Evolutionary conservation across 2,888 invertebrate genomes (phyloP), one percentile per base, ranked within the genome.

Genomic region (Gymnoscelis rufifasciata): DNA sequence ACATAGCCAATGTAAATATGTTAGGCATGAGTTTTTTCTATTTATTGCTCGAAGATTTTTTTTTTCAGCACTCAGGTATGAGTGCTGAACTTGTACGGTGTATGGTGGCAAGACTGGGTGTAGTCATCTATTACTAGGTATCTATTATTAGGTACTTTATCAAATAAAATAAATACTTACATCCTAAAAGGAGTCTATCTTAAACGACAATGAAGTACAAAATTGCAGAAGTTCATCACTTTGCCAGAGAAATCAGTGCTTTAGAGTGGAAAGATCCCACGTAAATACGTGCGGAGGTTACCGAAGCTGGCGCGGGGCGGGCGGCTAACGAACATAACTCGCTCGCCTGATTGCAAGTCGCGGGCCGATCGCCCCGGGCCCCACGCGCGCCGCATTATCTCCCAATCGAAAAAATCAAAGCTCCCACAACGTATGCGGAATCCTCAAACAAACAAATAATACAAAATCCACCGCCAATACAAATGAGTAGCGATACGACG

Each of bases 341-440:
- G 44, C 78, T 80, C 77, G 77, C 67, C 68, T 86, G 87, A 87
- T 84, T 86, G 84, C 82, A 69, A 68, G 75, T 62, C 68, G 64
- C 56, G 59, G 61, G 52, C 59, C 70, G 78, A 76, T 80, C 74
- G 83, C 81, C 78, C 69, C 68, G 64, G 66, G 78, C 74, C 62
- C 68, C 74, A 70, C 75, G 76, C 78, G 73, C 72, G 72, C 76
- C 77, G 78, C 82, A 87, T 87, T 84, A 84, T 78, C 79, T 80
- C 78, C 78, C 77, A 77, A 84, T 84, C 74, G 81, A 84, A 88
- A 86, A 88, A 88, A 87, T 87, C 87, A 87, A 83, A 84, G 83
- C 83, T 74, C 68, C 70, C 67, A 65, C 71, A 71, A 71, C 77
- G 77, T 81, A 82, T 80, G 76, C 76, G 78, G 79, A 78, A 80